Conservation (phyloP, 2,797 vertebrate genomes). For the Gambusia yucatana region DNA sequence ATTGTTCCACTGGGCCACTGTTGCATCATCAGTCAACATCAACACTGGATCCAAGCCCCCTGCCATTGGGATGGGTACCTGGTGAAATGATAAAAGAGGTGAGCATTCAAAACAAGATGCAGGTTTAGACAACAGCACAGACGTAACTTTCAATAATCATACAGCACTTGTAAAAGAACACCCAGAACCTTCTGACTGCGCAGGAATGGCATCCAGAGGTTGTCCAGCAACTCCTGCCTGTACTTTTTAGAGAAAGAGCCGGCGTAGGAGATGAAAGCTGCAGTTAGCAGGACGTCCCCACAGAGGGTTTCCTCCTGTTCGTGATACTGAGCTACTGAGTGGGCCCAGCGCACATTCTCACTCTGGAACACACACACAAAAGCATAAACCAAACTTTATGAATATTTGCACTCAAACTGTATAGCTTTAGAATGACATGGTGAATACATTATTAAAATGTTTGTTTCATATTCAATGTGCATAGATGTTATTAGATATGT, state of each 20-base stretch:
- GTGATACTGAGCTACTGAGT: slow-evolving; percentile 79
- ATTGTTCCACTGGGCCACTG: slow-evolving; percentile 84
- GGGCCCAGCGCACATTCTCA: slow-evolving; percentile 83
- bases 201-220: slow-evolving; percentile 80
- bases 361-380: slow-evolving; percentile 65
- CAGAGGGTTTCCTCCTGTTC: slow-evolving; percentile 82
- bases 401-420: not conserved
- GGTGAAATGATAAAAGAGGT: slow-evolving; percentile 5
- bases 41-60: slow-evolving; percentile 80
- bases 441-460: not conserved
- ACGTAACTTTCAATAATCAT: not conserved
- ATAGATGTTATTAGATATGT: slow-evolving; percentile 61
- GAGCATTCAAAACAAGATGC: not conserved
- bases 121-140: not conserved
- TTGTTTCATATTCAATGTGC: not conserved
- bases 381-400: not conserved
- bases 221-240: slow-evolving; percentile 75
- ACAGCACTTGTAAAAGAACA: not conserved
- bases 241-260: slow-evolving; percentile 82
- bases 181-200: slow-evolving; percentile 73
- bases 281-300: slow-evolving; percentile 81
- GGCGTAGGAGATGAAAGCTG: slow-evolving; percentile 79
- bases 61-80: slow-evolving; percentile 81
- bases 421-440: not conserved
- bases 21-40: slow-evolving; percentile 81